Percentiles rank a stretch among this genome's conserved stretches.
These are phyloP conservation scores for Busseola fusca DNA, from an alignment of 2,888 invertebrate species.

Conservation along the genomic window DNA sequence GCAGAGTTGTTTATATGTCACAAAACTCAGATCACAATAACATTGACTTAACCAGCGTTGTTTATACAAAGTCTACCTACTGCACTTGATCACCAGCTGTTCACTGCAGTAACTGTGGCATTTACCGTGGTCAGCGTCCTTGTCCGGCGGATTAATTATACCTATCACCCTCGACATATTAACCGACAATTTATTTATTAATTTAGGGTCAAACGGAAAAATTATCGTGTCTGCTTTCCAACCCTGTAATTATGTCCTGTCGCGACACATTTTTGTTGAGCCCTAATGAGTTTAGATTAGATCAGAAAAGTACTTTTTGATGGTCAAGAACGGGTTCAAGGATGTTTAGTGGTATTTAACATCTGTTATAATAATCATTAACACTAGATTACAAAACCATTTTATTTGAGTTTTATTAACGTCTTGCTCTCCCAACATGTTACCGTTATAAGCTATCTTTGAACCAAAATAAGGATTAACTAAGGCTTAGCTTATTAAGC, in stretches of 20 bases:
- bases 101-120: slow-evolving; percentile 41
- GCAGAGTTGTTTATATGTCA: background rate
- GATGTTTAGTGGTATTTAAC: background rate
- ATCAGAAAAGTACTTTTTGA: slow-evolving; percentile 39
- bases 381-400: background rate
- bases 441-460: background rate
- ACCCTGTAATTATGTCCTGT: slow-evolving; percentile 21
- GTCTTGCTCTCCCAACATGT: background rate
- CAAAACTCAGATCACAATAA: background rate
- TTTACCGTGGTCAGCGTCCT: slow-evolving; percentile 26
- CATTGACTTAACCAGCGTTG: background rate
- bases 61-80: background rate
- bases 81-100: slow-evolving; percentile 27
- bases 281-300: slow-evolving; percentile 24
- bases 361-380: background rate
- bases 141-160: slow-evolving; percentile 52
- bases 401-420: background rate
- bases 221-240: slow-evolving; percentile 3
- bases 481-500: too few species aligned
- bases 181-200: slow-evolving; percentile 9
- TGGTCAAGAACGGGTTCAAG: slow-evolving; percentile 17
- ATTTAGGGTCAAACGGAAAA: slow-evolving; percentile 1
- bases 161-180: slow-evolving; percentile 28
- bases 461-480: background rate
- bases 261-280: slow-evolving; percentile 18